phyloP scores from a whole-genome alignment of 2,113 vertebrate genomes.

The Neolamprologus fasciatus region DNA sequence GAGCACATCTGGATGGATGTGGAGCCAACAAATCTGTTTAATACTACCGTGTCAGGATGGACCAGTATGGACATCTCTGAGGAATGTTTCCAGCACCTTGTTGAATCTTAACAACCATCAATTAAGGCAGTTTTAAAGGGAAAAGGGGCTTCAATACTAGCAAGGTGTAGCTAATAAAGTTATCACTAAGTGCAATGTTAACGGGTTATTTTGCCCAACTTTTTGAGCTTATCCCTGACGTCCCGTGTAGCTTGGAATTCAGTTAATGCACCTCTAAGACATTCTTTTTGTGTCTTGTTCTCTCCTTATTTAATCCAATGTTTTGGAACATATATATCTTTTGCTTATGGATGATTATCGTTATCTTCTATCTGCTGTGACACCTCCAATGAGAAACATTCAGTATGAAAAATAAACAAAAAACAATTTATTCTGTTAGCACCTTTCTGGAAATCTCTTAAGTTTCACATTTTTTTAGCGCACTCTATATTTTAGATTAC shows the following conservation, averaged over 20 bases:
- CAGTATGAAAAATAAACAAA: neutral
- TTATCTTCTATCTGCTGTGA: neutral
- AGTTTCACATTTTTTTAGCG: neutral
- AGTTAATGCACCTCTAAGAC: neutral
- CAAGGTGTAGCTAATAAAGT: neutral
- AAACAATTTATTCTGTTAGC: neutral
- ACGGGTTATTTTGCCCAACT: neutral
- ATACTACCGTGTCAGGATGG: accelerated
- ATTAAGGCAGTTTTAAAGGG: neutral
- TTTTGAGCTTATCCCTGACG: neutral
- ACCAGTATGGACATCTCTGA: neutral
- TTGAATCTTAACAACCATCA: neutral
- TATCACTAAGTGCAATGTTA: neutral
- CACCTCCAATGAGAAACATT: neutral
- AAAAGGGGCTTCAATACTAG: neutral
- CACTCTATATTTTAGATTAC: neutral
- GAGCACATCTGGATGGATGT: neutral
- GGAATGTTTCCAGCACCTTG: neutral
- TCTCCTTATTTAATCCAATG: neutral
- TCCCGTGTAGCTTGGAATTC: neutral
- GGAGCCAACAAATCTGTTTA: neutral
- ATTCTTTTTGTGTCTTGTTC: neutral
- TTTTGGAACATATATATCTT: neutral
- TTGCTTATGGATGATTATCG: neutral
- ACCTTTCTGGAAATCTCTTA: neutral